A percentile compares a stretch with the other conserved stretches of the same genome.
Conservation (phyloP, 2,888 invertebrate species). For the Agrilus cyanescens region DNA sequence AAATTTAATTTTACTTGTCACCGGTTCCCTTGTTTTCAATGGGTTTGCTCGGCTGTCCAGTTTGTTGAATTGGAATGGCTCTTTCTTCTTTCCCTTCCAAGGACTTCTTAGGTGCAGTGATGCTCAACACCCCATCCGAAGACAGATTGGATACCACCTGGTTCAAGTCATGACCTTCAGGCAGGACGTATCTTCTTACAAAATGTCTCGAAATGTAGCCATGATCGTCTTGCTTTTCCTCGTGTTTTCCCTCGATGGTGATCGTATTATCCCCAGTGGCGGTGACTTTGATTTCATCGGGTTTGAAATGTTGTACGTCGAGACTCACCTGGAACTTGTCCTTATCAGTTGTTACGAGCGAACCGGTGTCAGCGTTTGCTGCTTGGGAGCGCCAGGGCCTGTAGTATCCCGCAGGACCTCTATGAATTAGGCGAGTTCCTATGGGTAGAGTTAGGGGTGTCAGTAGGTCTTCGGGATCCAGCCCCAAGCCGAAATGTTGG, state of each 20-base stretch:
- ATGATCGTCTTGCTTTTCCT: slow-evolving; percentile 60
- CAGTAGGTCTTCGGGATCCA: too few species aligned
- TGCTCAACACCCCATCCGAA: slow-evolving; percentile 57
- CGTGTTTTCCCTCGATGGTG: slow-evolving; percentile 65
- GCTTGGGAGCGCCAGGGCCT: slow-evolving; percentile 38
- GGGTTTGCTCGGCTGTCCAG: slow-evolving; percentile 19
- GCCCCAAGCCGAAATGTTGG: too few species aligned
- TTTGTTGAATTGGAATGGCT: slow-evolving; percentile 35
- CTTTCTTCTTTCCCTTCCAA: slow-evolving; percentile 32
- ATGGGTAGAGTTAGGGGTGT: neutral
- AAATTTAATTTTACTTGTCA: neutral
- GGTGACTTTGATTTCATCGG: slow-evolving; percentile 65
- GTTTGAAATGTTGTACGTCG: slow-evolving; percentile 64
- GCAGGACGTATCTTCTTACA: slow-evolving; percentile 57
- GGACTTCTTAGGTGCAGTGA: slow-evolving; percentile 47
- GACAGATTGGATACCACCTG: slow-evolving; percentile 63
- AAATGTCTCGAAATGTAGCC: slow-evolving; percentile 65
- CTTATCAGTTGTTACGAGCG: slow-evolving; percentile 45
- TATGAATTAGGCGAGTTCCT: neutral
- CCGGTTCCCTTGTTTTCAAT: neutral
- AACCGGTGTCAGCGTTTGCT: slow-evolving; percentile 41
- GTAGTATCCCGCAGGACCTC: slow-evolving; percentile 24
- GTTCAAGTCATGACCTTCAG: slow-evolving; percentile 59
- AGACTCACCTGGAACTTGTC: slow-evolving; percentile 57
- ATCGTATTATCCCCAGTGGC: slow-evolving; percentile 49